These are phyloP conservation scores for Ferdinandea cuprea DNA, from an alignment of 2,888 invertebrate species.

Conservation along the genomic window DNA sequence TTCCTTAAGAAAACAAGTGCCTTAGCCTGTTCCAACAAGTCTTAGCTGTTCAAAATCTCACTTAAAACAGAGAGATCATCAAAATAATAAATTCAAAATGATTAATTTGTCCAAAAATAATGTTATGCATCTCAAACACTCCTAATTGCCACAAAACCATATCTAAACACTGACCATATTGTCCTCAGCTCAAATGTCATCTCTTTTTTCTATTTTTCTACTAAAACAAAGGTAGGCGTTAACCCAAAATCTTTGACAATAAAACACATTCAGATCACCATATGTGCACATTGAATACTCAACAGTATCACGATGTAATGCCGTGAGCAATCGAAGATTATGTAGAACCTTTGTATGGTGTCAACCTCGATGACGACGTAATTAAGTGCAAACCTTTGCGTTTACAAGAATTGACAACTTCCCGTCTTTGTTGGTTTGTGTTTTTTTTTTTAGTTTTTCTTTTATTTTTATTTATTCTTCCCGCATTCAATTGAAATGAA, in stretches of 20 bases:
- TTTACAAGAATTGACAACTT: slow-evolving; percentile 53
- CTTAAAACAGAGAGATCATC: not conserved
- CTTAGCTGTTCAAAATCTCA: slow-evolving; percentile 8
- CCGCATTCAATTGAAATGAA: slow-evolving; percentile 53
- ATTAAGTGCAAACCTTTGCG: slow-evolving; percentile 55
- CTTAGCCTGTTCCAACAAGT: slow-evolving; percentile 19
- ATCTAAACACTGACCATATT: slow-evolving; percentile 38
- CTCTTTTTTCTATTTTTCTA: slow-evolving; percentile 11
- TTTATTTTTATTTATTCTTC: slow-evolving; percentile 7
- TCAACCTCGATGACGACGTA: slow-evolving; percentile 42
- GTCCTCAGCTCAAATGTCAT: slow-evolving; percentile 34
- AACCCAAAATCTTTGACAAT: slow-evolving; percentile 48
- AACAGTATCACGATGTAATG: slow-evolving; percentile 48
- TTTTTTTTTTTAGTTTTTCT: slow-evolving; percentile 6
- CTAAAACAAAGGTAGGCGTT: slow-evolving; percentile 48
- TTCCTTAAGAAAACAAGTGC: not conserved
- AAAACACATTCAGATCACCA: slow-evolving; percentile 27
- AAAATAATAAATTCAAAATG: slow-evolving; percentile 12
- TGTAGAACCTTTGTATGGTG: slow-evolving; percentile 16
- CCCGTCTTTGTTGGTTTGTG: slow-evolving; percentile 43
- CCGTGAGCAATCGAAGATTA: slow-evolving; percentile 23
- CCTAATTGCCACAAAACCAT: slow-evolving; percentile 32
- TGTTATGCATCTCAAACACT: slow-evolving; percentile 39
- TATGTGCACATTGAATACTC: slow-evolving; percentile 6
- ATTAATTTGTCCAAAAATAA: slow-evolving; percentile 32